Evolutionary conservation across 2,797 vertebrate species (phyloP), one percentile per base, ranked within the genome.

Genomic region (Eutrigla gurnardus): DNA sequence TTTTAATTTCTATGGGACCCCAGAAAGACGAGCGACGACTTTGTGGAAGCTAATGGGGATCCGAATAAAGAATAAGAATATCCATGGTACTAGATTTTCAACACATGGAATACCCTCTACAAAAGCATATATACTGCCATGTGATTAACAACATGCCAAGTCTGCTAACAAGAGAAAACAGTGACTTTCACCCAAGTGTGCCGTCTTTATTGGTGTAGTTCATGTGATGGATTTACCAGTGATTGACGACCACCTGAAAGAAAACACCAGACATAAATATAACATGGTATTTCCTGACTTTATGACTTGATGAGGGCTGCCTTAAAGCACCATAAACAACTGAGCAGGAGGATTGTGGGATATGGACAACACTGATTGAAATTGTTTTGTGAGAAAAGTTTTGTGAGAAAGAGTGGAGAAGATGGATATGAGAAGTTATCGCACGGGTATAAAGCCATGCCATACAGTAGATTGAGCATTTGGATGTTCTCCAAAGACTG

Each of bases 181-280:
- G 13, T 3, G 6, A 46, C 17, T 14, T 36, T 36, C 53, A 13
- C 17, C 35, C 17, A 2, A 53, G 53, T n/a, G 46, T 0, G 0
- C 15, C 7, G 7, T 46, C 45, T 52, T 47, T 8, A 58, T 33
- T 37, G 13, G 7, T 60, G 40, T 4, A 25, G 8, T 32, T 45
- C 11, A 17, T 6, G 1, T 32, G 40, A 65, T 32, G n/a, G 60
- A 60, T 71, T 39, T 40, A 54, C 25, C 4, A 17, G 4, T 72
- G 55, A 64, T 32, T 73, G 75, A 45, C 39, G 18, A 13, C 5
- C 49, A 59, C 74, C 58, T 54, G 50, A 7, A 74, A 70, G 61
- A 18, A 53, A 58, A 58, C 17, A 17, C 5, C 6, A 11, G 7
- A 47, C 45, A n/a, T 33, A 49, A 74, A 37, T 36, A 37, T 5